Evolutionary conservation across 2,797 vertebrate species (phyloP), one percentile per base, ranked within the genome.

Genomic region (Eupleurogrammus muticus): DNA sequence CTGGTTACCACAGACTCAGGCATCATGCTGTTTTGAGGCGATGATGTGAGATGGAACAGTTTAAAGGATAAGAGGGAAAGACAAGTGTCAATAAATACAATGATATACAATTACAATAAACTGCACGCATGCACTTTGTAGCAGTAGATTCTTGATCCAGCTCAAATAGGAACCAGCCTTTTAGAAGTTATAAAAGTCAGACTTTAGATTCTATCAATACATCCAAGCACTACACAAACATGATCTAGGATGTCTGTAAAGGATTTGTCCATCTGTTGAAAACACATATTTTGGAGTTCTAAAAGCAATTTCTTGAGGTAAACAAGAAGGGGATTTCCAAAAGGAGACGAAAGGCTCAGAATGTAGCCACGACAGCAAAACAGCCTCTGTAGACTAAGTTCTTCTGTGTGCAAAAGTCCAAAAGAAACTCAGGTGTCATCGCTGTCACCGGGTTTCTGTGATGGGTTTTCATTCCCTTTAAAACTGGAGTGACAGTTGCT

Each of bases 381-480:
- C 4, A 44, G 13, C 10, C 23, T 68, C 32, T 13, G 2, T 57
- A 78, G 56, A 62, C 20, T 28, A 24, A 4, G 21, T 65, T 76
- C 47, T 47, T 72, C 32, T 68, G 13, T 58, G 70, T 65, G 58
- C 69, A 59, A 77, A 46, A 71, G 52, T 70, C 44, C 53, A 70
- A 66, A 58, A 52, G 75, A 81, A 80, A 59, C 62, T 75, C 34
- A 73, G 61, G 60, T 78, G 68, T 73, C 74, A 49, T 65, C 51
- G 50, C 63, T 68, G 79, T 28, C 28, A 28, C 66, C 65, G 73
- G 42, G 50, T 66, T 59, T 44, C 20, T 73, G 34, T 75, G 57
- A 54, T 70, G 24, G 61, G 42, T 69, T 66, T 40, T 55, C 28
- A 7, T 54, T 72, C 35, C 51, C 23, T n/a, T n/a, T 4, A 50